A percentile compares a stretch with the other conserved stretches of the same genome.
Conservation (phyloP, 2,888 invertebrate genomes). For the Cabera pusaria region DNA sequence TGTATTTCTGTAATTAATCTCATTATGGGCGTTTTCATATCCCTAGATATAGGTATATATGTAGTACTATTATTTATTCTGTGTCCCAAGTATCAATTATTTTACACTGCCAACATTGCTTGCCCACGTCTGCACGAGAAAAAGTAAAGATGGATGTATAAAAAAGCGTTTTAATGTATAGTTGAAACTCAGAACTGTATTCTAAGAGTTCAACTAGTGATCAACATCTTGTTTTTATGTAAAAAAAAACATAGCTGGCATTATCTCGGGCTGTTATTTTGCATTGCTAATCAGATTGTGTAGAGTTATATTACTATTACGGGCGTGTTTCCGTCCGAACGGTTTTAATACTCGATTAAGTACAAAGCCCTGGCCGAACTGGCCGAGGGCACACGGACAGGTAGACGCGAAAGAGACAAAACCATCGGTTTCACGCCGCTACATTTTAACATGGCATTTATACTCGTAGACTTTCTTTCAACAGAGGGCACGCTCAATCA, state of each 20-base stretch:
- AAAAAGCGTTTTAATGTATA: too few species aligned
- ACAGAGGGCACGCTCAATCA: slow-evolving; percentile 56
- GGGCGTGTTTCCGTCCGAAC: slow-evolving; percentile 26
- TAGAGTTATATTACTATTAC: slow-evolving; percentile 19
- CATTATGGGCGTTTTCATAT: too few species aligned
- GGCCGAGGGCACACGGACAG: slow-evolving; percentile 35
- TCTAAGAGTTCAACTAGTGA: too few species aligned
- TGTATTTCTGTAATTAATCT: too few species aligned
- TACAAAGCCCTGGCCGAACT: slow-evolving; percentile 27
- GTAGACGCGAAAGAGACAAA: slow-evolving; percentile 65
- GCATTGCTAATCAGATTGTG: slow-evolving; percentile 30
- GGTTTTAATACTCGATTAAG: slow-evolving; percentile 32
- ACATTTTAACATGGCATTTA: slow-evolving; percentile 63
- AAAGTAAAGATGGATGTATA: too few species aligned
- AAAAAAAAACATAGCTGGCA: slow-evolving; percentile 14
- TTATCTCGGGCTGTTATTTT: slow-evolving; percentile 25
- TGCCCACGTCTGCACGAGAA: too few species aligned
- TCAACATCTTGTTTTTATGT: slow-evolving; percentile 17
- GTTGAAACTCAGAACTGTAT: too few species aligned
- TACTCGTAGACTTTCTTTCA: slow-evolving; percentile 54
- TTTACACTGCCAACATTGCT: too few species aligned
- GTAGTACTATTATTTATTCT: too few species aligned
- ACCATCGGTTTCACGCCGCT: slow-evolving; percentile 49
- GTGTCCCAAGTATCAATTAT: too few species aligned
- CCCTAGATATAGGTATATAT: too few species aligned